phyloP scores from a whole-genome alignment of 2,113 vertebrate species.

The Arvicanthis niloticus region DNA sequence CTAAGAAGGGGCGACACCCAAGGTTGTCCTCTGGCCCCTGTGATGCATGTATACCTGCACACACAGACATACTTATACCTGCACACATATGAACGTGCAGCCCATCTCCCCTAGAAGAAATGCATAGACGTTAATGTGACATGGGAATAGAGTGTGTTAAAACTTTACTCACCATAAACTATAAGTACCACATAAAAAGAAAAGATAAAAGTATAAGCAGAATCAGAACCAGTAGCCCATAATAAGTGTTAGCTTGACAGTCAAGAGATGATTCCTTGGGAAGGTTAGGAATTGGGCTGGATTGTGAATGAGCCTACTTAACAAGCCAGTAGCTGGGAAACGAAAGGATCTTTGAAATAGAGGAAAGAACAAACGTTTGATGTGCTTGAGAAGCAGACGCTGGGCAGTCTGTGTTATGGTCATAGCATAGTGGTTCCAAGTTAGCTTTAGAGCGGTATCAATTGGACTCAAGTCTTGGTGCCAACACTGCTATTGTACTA shows the following conservation, averaged over 20 bases:
- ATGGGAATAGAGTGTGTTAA: neutral
- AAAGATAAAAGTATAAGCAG: neutral
- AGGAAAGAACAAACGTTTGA: neutral
- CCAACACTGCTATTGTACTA: neutral
- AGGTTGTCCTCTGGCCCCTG: neutral
- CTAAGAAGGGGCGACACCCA: neutral
- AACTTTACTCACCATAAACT: conserved; percentile 24
- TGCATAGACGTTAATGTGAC: neutral
- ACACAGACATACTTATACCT: neutral
- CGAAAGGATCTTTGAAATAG: neutral
- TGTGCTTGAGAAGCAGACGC: neutral
- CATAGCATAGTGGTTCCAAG: neutral
- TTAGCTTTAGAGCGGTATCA: neutral
- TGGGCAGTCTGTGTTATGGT: neutral
- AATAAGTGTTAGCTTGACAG: neutral
- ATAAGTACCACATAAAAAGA: neutral
- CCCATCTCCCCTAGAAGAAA: neutral
- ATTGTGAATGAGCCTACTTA: conserved; percentile 49
- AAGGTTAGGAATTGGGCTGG: neutral
- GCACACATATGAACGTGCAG: too few species aligned
- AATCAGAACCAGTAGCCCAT: neutral
- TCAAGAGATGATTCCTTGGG: neutral
- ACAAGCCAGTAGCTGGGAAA: conserved; percentile 30
- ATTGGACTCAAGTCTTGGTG: neutral
- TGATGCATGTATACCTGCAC: neutral